Conservation (phyloP, 2,797 vertebrate species). For the Halcyon chelicuti region DNA sequence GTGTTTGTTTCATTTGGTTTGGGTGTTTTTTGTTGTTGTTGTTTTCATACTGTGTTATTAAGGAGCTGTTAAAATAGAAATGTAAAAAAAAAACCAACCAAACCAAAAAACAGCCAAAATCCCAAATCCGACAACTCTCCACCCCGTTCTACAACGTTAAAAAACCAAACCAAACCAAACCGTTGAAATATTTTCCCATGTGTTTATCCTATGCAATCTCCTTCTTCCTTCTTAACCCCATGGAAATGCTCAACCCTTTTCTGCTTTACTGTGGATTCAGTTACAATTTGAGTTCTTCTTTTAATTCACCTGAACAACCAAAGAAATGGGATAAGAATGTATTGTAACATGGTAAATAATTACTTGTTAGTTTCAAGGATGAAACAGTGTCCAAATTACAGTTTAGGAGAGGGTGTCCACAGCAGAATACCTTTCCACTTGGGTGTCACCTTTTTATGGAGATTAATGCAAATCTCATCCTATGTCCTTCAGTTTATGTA, state of each 20-base stretch:
- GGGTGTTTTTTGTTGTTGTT: not conserved
- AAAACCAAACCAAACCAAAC: not conserved
- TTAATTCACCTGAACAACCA: not conserved
- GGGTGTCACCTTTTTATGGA: not conserved
- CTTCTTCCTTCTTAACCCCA: not conserved
- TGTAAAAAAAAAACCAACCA: not conserved
- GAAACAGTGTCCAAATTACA: not conserved
- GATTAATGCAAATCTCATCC: not conserved
- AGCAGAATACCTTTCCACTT: not conserved
- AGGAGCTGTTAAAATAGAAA: not conserved
- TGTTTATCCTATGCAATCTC: not conserved
- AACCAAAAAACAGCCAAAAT: not conserved
- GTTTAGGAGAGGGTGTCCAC: not conserved
- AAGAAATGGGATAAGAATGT: not conserved
- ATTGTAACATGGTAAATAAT: not conserved
- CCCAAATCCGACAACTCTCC: not conserved
- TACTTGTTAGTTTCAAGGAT: not conserved
- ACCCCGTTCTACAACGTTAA: fast-evolving
- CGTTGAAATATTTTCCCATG: not conserved
- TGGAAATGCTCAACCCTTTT: not conserved
- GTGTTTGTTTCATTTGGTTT: no score
- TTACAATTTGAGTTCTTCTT: not conserved
- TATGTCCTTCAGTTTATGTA: not conserved
- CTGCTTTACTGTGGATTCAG: not conserved
- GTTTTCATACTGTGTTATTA: not conserved